These are phyloP conservation scores for Diplosoma virens DNA, from an alignment of 23 tunicate species.

Conservation along the genomic window DNA sequence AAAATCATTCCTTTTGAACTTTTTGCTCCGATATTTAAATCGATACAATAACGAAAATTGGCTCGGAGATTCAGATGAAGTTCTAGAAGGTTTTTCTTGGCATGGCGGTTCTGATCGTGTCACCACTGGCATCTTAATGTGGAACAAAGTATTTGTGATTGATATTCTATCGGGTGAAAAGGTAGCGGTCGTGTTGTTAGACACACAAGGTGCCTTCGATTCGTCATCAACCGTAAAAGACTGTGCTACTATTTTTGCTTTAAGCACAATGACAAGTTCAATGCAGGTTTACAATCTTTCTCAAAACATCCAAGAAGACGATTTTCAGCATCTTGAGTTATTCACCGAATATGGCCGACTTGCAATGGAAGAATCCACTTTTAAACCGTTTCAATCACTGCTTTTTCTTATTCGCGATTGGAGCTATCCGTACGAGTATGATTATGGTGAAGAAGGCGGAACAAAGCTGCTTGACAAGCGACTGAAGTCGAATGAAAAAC, in stretches of 20 bases:
- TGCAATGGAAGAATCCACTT: constrained; percentile 53
- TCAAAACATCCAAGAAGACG: constrained; percentile 90
- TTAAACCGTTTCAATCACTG: constrained; percentile 80
- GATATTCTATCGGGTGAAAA: constrained; percentile 16
- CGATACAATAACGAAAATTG: constrained; percentile 55
- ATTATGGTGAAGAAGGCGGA: constrained; percentile 62
- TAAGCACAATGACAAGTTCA: constrained; percentile 92
- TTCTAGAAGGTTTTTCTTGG: constrained; percentile 74
- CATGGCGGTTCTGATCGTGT: constrained; percentile 72
- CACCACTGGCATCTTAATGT: constrained; percentile 82
- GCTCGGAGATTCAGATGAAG: constrained; percentile 61
- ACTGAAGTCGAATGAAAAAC: constrained; percentile 50
- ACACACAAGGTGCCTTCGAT: constrained; percentile 98
- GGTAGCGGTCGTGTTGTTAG: constrained; percentile 85
- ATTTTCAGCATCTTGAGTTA: constrained; percentile 90
- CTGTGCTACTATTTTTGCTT: constrained; percentile 86
- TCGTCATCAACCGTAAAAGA: constrained; percentile 69
- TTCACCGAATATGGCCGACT: constrained; percentile 95
- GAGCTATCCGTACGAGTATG: constrained; percentile 83
- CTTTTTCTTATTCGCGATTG: constrained; percentile 89
- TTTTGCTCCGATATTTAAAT: constrained; percentile 66
- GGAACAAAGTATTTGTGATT: constrained; percentile 64
- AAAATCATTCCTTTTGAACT: constrained; percentile 88
- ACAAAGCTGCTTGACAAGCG: constrained; percentile 39
- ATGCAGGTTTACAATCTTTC: constrained; percentile 91